Conservation (phyloP, 1,140 invertebrate genomes). For the Spodoptera litura region DNA sequence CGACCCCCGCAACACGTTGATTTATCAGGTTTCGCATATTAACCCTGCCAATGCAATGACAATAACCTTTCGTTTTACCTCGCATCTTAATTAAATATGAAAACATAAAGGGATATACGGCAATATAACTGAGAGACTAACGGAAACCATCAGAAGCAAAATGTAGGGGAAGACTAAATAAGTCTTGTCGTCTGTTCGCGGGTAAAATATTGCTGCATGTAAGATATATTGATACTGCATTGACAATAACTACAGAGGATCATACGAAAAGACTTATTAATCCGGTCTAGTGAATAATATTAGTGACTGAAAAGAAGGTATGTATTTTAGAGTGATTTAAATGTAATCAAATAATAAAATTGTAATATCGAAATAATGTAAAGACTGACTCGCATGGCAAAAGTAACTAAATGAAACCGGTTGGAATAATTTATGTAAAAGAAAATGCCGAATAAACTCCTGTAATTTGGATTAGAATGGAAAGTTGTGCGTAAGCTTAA, state of each 20-base stretch:
- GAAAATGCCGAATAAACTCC: constrained; percentile 9
- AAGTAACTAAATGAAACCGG: too few species aligned
- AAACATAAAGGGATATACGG: background rate
- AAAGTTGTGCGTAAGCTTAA: background rate
- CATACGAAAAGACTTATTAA: too few species aligned
- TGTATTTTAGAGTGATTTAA: too few species aligned
- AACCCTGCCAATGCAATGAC: constrained; percentile 14
- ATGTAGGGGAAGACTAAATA: background rate
- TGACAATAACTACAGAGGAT: too few species aligned
- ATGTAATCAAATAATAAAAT: too few species aligned
- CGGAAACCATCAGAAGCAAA: background rate
- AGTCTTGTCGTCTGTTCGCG: too few species aligned
- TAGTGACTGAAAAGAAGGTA: too few species aligned
- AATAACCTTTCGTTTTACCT: constrained; percentile 16
- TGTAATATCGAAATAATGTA: too few species aligned
- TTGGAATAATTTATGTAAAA: background rate
- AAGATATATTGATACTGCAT: too few species aligned
- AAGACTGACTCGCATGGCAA: too few species aligned
- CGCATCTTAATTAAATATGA: background rate
- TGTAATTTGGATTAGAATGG: background rate
- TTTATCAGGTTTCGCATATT: constrained; percentile 1
- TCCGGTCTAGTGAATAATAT: too few species aligned
- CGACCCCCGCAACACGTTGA: constrained; percentile 2
- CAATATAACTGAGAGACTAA: background rate
- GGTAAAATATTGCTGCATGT: too few species aligned